These are phyloP conservation scores for Apistogramma diplotaenia DNA, from an alignment of 2,113 vertebrate species.

Conservation along the genomic window DNA sequence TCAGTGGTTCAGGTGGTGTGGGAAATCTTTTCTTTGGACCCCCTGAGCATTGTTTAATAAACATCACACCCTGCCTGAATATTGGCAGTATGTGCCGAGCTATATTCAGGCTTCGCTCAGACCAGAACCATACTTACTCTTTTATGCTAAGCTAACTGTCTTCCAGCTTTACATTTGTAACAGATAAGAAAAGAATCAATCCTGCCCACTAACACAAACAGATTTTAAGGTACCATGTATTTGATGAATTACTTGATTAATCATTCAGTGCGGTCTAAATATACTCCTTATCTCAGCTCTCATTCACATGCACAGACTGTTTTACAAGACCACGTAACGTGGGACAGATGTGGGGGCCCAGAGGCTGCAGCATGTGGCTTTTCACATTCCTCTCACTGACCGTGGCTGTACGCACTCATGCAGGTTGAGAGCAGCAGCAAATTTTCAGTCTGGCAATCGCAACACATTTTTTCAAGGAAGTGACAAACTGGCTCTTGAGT, in stretches of 20 bases:
- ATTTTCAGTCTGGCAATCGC: conserved; percentile 44
- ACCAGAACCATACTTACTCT: not conserved
- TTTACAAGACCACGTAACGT: conserved; percentile 50
- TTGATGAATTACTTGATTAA: not conserved
- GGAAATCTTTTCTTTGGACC: not conserved
- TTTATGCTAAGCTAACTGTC: not conserved
- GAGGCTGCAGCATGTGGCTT: conserved; percentile 29
- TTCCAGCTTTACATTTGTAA: not conserved
- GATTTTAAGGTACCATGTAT: not conserved
- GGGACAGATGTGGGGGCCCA: conserved; percentile 60
- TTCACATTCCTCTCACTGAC: conserved; percentile 64
- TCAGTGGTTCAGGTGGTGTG: not conserved
- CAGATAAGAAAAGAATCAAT: not conserved
- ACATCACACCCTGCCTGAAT: not conserved
- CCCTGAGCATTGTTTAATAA: not conserved
- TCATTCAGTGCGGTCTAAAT: not conserved
- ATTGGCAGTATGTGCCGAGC: not conserved
- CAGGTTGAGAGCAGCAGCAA: conserved; percentile 39
- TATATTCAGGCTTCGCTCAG: not conserved
- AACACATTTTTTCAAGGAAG: conserved; percentile 34
- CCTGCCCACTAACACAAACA: not conserved
- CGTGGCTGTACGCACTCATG: conserved; percentile 49
- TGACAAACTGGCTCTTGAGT: conserved; percentile 16
- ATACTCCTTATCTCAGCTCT: not conserved
- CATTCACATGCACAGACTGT: conserved; percentile 7